Base-by-base conservation (phyloP, 2,888 invertebrate species). In the Taphrorychus bicolor region DNA sequence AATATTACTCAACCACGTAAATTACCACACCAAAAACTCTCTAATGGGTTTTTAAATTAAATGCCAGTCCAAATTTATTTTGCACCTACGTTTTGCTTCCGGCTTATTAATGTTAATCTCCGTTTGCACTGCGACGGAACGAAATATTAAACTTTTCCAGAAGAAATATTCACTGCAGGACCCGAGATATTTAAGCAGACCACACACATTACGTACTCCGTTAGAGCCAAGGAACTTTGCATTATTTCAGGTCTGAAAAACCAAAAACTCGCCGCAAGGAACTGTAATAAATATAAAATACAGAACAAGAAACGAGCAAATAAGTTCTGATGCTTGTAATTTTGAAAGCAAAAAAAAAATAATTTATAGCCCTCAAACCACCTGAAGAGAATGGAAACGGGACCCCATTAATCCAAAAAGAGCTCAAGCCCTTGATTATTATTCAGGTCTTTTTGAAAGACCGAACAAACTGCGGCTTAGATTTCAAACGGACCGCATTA, bases 341-440 rank as follows among this genome's bases (percentile, higher is more conserved):
- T 3, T 32, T 11, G 9, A 11, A 2, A 32, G 32, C 48, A 48
- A 48, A 7, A 45, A 18, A 51, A 22, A 22, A 19, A 51, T 51
- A 51, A 51, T 19, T 51, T 51, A 51, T 51, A 51, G 51, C 19
- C 45, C 21, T 21, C 19, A 21, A 51, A 51, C 51, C 51, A 21
- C 21, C 21, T 5, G 21, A 7, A 51, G 21, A 51, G 22, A 51
- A 51, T 51, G 19, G n/a, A 21, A 21, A 51, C 19, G 21, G 51
- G 51, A 11, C 21, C 21, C 51, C 51, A 51, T 51, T 51, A 51
- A 51, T 51, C 51, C 21, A 51, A 51, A 51, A 51, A 22, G 51
- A 51, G 51, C 21, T 21, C 51, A 18, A 4, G 5, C 51, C 51
- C 51, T 51, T 51, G 51, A 51, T 51, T 51, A 51, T 51, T 19